Base-by-base conservation (phyloP, 2,797 vertebrate genomes). In the Decapterus maruadsi region DNA sequence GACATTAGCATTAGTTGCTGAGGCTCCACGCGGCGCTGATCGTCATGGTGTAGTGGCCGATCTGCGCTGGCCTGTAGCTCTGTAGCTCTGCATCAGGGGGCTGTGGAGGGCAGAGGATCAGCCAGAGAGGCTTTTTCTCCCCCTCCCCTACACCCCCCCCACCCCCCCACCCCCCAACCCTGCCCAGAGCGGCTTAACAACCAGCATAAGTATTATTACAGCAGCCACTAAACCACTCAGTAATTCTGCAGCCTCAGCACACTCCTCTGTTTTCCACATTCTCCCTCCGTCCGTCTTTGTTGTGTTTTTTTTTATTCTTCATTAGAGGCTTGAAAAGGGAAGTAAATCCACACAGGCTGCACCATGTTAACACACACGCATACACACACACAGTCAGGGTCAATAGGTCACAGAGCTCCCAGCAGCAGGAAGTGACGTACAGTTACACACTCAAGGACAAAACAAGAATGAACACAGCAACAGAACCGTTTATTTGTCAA, bases 141-240 rank as follows among this genome's bases (percentile, higher is more conserved):
- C 45, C 68, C 6, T n/a, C 59, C 84, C 80, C 31, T 6, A 34
- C 4, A 4, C 4, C 31, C 31, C 31, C 4, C 3, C 31, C 4
- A 4, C 31, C 31, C 4, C 31, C 4, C 6, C 55, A 57, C 61
- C 17, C 26, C 45, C 59, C 14, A 20, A 36, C 64, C 68, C 71
- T 4, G 26, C 61, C 84, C 81, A 85, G 89, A 92, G 89, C 87
- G 58, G 92, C 91, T 93, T 93, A 93, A 85, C 90, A 67, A 91
- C 74, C 90, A 89, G 87, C 88, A 75, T 87, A 87, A 93, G 92
- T 91, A 91, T 93, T 91, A 92, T 90, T 90, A 87, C 90, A 90
- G 87, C 85, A 84, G 82, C 82, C 82, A 83, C 83, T 92, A 93
- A 92, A 93, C 86, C 91, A 87, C 90, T 88, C 85, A 17, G 86